Conservation (phyloP, 2,888 invertebrate species). For the Pseudococcus viburni region DNA sequence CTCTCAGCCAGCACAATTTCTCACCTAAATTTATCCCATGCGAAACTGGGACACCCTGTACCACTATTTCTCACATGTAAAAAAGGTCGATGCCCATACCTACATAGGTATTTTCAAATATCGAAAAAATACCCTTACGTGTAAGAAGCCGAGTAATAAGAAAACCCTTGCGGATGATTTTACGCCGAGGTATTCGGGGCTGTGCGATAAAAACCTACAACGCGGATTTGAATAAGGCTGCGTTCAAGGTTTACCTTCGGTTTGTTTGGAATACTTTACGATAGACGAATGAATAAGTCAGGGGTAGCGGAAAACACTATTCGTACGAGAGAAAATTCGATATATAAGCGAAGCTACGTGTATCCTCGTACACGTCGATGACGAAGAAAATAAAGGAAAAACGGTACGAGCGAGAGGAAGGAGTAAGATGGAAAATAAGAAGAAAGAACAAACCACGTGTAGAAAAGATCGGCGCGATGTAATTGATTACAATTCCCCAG, state of each 20-base stretch:
- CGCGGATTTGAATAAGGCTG: not conserved
- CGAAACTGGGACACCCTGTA: too few species aligned
- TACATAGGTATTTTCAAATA: too few species aligned
- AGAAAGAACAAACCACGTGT: conserved; percentile 36
- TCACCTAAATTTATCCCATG: too few species aligned
- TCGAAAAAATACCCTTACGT: too few species aligned
- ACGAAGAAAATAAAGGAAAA: not conserved
- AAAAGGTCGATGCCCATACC: too few species aligned
- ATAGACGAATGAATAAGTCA: not conserved
- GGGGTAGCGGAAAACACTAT: not conserved
- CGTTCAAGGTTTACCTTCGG: conserved; percentile 2
- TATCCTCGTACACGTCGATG: not conserved
- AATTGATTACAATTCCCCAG: conserved; percentile 52
- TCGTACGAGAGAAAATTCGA: conserved; percentile 22
- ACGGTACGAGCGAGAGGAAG: not conserved
- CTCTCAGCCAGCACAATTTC: too few species aligned
- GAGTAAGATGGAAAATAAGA: not conserved
- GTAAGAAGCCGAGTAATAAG: too few species aligned
- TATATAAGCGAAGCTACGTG: not conserved
- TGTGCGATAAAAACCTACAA: not conserved
- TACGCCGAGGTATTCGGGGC: too few species aligned
- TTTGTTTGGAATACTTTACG: not conserved
- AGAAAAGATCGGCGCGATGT: conserved; percentile 47
- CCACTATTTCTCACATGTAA: too few species aligned
- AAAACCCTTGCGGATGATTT: not conserved